These are phyloP conservation scores for Leptinotarsa defecta DNA, from an alignment of 1,140 invertebrate species.

Conservation along the genomic window DNA sequence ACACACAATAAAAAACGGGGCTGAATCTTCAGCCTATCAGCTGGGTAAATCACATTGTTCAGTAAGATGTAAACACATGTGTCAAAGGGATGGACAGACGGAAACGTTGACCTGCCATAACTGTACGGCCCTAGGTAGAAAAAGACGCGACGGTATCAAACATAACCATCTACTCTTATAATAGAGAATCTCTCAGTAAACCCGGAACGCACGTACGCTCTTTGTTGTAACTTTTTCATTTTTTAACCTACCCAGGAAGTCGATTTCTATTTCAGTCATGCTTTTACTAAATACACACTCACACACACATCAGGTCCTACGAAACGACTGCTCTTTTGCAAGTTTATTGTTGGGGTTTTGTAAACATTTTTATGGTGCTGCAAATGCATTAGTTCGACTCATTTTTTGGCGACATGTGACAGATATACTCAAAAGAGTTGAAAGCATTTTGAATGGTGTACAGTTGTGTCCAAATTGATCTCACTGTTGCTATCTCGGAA, in stretches of 20 bases:
- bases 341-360: not conserved
- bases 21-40: conserved; percentile 8
- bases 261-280: conserved; percentile 43
- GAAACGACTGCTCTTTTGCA: not conserved
- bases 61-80: conserved; percentile 18
- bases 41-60: conserved; percentile 20
- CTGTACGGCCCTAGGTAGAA: conserved; percentile 3
- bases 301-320: not conserved
- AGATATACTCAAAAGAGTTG: too few relatives aligned
- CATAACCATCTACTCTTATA: conserved; percentile 39
- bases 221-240: conserved; percentile 36
- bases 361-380: not conserved
- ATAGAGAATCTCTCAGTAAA: conserved; percentile 40
- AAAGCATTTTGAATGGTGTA: too few relatives aligned
- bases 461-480: too few relatives aligned
- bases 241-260: conserved; percentile 44
- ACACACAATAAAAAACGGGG: conserved; percentile 8
- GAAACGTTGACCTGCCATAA: conserved; percentile 18
- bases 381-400: too few relatives aligned
- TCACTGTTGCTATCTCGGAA: too few relatives aligned
- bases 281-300: conserved; percentile 26
- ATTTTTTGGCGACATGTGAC: too few relatives aligned
- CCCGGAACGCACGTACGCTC: conserved; percentile 42
- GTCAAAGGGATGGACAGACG: conserved; percentile 21
- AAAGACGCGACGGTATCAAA: conserved; percentile 34